Evolutionary conservation across 2,113 vertebrate genomes (phyloP), one percentile per base, ranked within the genome.

Genomic region (Patagioenas fasciata): DNA sequence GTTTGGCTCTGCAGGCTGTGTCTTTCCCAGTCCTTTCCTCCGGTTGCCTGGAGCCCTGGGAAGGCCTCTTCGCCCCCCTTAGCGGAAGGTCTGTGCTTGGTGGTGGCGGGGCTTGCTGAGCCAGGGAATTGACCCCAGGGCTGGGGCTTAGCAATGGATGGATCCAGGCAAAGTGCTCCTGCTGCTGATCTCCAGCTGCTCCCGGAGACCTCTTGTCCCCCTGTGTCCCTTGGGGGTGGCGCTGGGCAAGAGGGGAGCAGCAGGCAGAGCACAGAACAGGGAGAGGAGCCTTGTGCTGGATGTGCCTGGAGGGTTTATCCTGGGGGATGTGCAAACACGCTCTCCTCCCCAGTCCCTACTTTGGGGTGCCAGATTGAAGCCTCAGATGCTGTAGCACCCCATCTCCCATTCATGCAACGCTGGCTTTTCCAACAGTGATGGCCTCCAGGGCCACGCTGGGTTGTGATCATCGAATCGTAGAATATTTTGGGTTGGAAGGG

Each of bases 271-370:
- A 1, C 9, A 16, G 26, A 8, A 26, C 0, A 10, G 36, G 23
- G 28, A 75, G 51, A 65, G 44, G 28, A 74, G 28, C 42, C 15
- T 29, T 38, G 9, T 31, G 31, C 40, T 51, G 60, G 47, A 11
- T 67, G 32, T 56, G 44, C 29, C 31, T 32, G 66, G 21, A 53
- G 53, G 20, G 12, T 29, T 83, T 34, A 61, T 79, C 26, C 26
- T 31, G 1, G 2, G 18, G 20, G 10, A 2, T 28, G 53, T 56
- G 13, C 31, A 34, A 38, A 81, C 8, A 5, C 3, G 0, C 14
- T 51, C 9, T 24, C 6, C 12, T 60, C 15, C 19, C 16, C 47
- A 78, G 32, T 31, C 34, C 11, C 25, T 89, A 21, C 67, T 61
- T 44, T n/a, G 32, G 57, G 21, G 25, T 66, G 28, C 32, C 13